Percentiles rank a stretch among this genome's conserved stretches.
Conservation (phyloP, 2,888 invertebrate species). For the Kryphioiulus occultus region DNA sequence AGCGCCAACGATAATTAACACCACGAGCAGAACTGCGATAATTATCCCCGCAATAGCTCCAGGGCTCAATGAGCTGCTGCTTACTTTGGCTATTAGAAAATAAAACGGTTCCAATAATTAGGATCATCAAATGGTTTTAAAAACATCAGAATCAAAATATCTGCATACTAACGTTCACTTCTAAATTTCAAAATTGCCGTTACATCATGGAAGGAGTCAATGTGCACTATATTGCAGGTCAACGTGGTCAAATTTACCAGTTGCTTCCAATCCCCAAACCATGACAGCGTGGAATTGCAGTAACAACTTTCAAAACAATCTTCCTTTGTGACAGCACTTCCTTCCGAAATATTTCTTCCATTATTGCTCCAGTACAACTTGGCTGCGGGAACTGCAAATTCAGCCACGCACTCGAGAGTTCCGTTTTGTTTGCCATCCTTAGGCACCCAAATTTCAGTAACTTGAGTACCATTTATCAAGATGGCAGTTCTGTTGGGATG, state of each 20-base stretch:
- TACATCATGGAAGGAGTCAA: neutral
- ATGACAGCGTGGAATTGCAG: neutral
- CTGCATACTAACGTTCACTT: neutral
- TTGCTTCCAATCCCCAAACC: neutral
- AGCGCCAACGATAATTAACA: neutral
- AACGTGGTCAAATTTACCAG: neutral
- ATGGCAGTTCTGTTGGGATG: neutral
- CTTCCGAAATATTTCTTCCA: neutral
- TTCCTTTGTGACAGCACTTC: neutral
- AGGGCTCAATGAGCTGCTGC: neutral
- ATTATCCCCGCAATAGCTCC: neutral
- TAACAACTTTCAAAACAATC: neutral
- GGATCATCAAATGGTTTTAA: neutral
- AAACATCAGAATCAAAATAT: neutral
- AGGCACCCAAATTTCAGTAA: neutral
- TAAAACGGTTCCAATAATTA: neutral
- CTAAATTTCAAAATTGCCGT: neutral
- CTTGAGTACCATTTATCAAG: neutral
- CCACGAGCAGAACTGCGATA: neutral
- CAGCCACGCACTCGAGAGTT: neutral
- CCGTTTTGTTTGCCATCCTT: neutral
- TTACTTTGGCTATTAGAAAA: neutral
- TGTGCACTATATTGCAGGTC: neutral
- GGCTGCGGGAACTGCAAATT: neutral
- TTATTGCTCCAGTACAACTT: neutral